These are phyloP conservation scores for Operophtera brumata DNA, from an alignment of 2,888 invertebrate species.

Conservation along the genomic window DNA sequence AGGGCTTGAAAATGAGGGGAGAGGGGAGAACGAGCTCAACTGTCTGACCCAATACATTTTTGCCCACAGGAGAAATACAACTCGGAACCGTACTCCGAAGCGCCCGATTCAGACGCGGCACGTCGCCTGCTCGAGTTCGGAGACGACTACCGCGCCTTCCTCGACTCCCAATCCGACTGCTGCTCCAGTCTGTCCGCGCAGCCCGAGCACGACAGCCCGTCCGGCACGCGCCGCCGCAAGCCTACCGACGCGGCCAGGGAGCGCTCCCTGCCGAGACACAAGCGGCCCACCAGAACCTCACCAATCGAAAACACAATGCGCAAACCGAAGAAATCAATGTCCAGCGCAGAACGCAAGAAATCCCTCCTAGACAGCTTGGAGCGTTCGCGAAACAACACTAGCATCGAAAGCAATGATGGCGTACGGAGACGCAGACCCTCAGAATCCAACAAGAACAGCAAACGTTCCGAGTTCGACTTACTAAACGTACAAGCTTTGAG, in stretches of 20 bases:
- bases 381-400: constrained; percentile 72
- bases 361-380: constrained; percentile 72
- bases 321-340: constrained; percentile 76
- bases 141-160: constrained; percentile 93
- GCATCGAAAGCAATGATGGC: constrained; percentile 73
- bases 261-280: constrained; percentile 62
- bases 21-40: too few species aligned
- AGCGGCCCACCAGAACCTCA: constrained; percentile 62
- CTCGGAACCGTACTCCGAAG: constrained; percentile 94
- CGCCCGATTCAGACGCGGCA: constrained; percentile 91
- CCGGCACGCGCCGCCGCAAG: constrained; percentile 58
- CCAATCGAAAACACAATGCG: constrained; percentile 65
- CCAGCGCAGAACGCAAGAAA: constrained; percentile 76
- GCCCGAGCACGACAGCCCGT: constrained; percentile 69
- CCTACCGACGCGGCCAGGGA: constrained; percentile 66
- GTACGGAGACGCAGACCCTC: constrained; percentile 63
- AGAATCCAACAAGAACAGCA: constrained; percentile 65
- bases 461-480: constrained; percentile 72
- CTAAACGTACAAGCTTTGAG: constrained; percentile 68
- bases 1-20: too few species aligned
- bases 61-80: constrained; percentile 90
- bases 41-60: background rate
- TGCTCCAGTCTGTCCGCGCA: constrained; percentile 89
- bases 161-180: constrained; percentile 94
- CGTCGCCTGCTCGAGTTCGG: constrained; percentile 91